phyloP scores from a whole-genome alignment of 2,888 invertebrate genomes.

The Scrobipalpa atriplicella region DNA sequence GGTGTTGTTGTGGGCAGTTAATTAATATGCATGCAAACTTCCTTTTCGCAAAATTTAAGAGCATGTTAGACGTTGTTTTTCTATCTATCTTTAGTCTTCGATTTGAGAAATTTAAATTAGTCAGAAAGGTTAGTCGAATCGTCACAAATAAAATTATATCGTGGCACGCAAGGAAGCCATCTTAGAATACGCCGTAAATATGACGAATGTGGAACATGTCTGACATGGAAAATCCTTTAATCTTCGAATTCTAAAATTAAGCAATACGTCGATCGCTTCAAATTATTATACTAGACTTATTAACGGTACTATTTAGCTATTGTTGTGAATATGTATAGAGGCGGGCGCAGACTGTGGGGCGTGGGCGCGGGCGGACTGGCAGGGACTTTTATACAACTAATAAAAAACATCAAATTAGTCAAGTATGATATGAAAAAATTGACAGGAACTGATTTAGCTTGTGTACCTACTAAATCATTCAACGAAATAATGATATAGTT shows the following conservation, averaged over 20 bases:
- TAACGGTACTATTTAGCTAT: slow-evolving; percentile 74
- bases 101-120: too few relatives aligned
- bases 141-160: too few relatives aligned
- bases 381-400: neutral
- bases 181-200: neutral
- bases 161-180: too few relatives aligned
- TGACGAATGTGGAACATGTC: slow-evolving; percentile 9
- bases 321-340: slow-evolving; percentile 65
- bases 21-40: too few relatives aligned
- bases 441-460: too few relatives aligned
- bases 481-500: neutral
- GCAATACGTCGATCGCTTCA: slow-evolving; percentile 71
- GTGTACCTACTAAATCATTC: neutral
- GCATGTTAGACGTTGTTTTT: too few relatives aligned
- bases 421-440: neutral
- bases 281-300: slow-evolving; percentile 70
- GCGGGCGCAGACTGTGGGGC: slow-evolving; percentile 24
- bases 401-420: too few relatives aligned
- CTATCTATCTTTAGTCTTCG: too few relatives aligned
- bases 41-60: too few relatives aligned
- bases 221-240: slow-evolving; percentile 44
- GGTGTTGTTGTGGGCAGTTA: slow-evolving; percentile 27
- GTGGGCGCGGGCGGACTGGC: slow-evolving; percentile 6
- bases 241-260: slow-evolving; percentile 71
- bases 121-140: too few relatives aligned